Conservation (phyloP, 2,888 invertebrate genomes). For the Idaea biselata region DNA sequence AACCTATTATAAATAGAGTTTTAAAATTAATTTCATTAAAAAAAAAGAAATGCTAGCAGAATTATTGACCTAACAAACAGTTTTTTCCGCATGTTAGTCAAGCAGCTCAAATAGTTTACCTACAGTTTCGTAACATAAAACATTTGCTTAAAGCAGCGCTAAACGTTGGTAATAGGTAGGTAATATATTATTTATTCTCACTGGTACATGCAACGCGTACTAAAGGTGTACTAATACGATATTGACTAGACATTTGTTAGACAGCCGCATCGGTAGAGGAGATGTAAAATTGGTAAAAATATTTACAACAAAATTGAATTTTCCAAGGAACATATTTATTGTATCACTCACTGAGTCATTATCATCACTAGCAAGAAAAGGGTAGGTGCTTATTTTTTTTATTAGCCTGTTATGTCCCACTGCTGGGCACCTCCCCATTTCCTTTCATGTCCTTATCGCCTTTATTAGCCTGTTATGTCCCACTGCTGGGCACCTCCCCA, state of each 20-base stretch:
- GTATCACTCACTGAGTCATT: conserved; percentile 8
- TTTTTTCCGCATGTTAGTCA: not conserved
- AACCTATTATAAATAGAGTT: conserved; percentile 29
- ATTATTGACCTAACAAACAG: not conserved
- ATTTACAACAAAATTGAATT: conserved; percentile 11
- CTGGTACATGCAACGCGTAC: no score
- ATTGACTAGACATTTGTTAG: conserved; percentile 14
- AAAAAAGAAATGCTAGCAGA: not conserved
- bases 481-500: no score
- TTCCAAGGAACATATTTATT: conserved; percentile 16
- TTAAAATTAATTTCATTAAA: conserved; percentile 7
- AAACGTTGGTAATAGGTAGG: no score
- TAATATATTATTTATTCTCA: no score
- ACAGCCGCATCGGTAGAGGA: conserved; percentile 16
- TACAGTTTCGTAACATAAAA: no score
- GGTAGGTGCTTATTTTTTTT: no score
- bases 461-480: no score
- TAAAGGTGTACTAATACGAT: conserved; percentile 17
- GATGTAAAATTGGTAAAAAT: conserved; percentile 17
- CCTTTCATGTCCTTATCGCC: no score
- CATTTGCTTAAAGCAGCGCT: no score
- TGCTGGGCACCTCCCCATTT: no score
- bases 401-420: no score
- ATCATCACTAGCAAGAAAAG: conserved; percentile 15
- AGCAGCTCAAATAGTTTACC: no score